Evolutionary conservation across 2,113 vertebrate genomes (phyloP), one percentile per base, ranked within the genome.

Genomic region (Engystomops pustulosus): DNA sequence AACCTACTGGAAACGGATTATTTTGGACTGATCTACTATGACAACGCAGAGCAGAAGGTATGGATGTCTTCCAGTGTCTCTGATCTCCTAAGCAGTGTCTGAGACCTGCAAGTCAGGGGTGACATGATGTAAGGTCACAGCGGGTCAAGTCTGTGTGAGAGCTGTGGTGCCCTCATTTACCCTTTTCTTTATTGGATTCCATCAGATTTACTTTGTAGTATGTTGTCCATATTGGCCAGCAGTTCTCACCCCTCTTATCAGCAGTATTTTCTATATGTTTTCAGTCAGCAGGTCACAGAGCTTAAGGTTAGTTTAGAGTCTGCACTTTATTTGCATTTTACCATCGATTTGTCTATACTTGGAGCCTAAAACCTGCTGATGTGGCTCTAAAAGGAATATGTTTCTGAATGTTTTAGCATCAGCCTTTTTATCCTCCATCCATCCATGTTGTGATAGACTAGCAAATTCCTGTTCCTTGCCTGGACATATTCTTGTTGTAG

Each of bases 1-100:
- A 96, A 96, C 86, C 90, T 96, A 86, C 38, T 96, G 90, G 96
- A 96, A 88, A 95, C 94, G 87, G 96, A 96, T 87, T 96, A 96
- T 84, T 96, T 96, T 69, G 93, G 95, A 32, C 89, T 96, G 86
- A 68, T 91, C 18, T 95, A 93, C 87, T 92, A 89, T 86, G 95
- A 95, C 87, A 91, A 86, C 76, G 58, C 92, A 44, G 93, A 95
- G 41, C 95, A 95, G 84, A 95, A 94, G 91, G 95, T 96, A 92
- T n/a, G n/a, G 17, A 25, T n/a, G 15, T 15, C 4, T 17, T 32
- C 30, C 14, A 2, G 9, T 9, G n/a, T 12, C 55, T 27, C 2
- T 60, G 18, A 41, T 44, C 1, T 62, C n/a, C 32, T n/a, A n/a
- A n/a, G n/a, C n/a, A n/a, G n/a, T n/a, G n/a, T n/a, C n/a, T n/a